These are phyloP conservation scores for Beris chalybata DNA, from an alignment of 2,888 invertebrate species.

Conservation along the genomic window DNA sequence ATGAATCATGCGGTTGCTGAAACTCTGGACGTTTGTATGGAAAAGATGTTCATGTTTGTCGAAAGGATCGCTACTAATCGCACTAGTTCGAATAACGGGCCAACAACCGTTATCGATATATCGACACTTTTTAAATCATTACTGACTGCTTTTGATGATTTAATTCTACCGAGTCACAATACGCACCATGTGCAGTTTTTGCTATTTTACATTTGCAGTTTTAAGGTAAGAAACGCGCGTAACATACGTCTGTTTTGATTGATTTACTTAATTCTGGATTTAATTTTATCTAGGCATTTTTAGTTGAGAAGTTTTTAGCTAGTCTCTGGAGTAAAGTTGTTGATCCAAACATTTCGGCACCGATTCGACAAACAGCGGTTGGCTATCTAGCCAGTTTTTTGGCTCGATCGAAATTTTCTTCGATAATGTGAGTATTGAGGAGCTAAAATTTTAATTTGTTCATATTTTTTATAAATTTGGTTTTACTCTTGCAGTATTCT, in stretches of 20 bases:
- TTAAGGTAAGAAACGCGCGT: conserved; percentile 56
- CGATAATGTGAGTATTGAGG: conserved; percentile 58
- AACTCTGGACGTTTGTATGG: conserved; percentile 77
- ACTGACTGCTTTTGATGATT: conserved; percentile 74
- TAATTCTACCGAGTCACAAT: conserved; percentile 81
- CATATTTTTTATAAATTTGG: conserved; percentile 32
- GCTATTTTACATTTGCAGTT: conserved; percentile 72
- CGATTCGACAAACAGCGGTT: conserved; percentile 70
- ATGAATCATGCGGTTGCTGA: conserved; percentile 64
- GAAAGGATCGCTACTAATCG: conserved; percentile 35
- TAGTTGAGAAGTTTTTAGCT: conserved; percentile 68
- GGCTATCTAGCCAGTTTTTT: conserved; percentile 75
- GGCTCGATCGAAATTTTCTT: conserved; percentile 67
- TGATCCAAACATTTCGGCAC: conserved; percentile 64
- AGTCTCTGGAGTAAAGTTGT: conserved; percentile 75
- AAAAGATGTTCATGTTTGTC: conserved; percentile 71
- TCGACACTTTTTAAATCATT: conserved; percentile 59
- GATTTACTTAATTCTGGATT: neutral
- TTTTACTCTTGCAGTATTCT: conserved; percentile 61
- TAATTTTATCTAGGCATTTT: conserved; percentile 44
- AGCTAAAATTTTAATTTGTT: conserved; percentile 4
- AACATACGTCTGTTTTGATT: neutral
- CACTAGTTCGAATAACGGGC: neutral
- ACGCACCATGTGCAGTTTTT: conserved; percentile 78
- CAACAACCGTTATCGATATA: neutral